Percentiles rank a stretch among this genome's conserved stretches.
Conservation (phyloP, 2,797 vertebrate genomes). For the Dicrostonyx torquatus region DNA sequence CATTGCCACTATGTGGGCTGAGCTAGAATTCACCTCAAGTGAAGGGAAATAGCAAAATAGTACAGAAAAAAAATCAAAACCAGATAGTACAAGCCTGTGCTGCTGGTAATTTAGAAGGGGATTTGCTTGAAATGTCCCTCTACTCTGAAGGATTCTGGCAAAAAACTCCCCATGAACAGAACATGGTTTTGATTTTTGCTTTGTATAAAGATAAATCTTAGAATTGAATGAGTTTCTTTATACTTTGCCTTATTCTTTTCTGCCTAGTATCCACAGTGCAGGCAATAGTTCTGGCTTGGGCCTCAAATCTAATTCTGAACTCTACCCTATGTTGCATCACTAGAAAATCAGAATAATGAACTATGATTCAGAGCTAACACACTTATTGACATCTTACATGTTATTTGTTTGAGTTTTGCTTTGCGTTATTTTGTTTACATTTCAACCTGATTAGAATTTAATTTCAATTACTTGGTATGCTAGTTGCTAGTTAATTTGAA, state of each 20-base stretch:
- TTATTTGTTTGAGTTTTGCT: neutral
- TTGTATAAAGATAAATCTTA: conserved; percentile 81
- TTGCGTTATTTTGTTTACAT: neutral
- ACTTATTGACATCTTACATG: neutral
- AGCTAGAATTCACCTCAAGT: conserved; percentile 82
- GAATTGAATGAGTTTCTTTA: conserved; percentile 66
- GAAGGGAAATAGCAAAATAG: conserved; percentile 83
- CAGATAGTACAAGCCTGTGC: conserved; percentile 89
- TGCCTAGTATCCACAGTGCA: conserved; percentile 69
- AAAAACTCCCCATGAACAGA: conserved; percentile 88
- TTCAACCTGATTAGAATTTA: neutral
- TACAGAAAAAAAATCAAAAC: conserved; percentile 91
- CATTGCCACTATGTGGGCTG: conserved; percentile 84
- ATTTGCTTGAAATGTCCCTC: conserved; percentile 84
- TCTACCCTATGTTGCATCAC: neutral
- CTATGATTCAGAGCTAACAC: neutral
- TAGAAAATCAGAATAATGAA: neutral
- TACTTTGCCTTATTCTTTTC: conserved; percentile 76
- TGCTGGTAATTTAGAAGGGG: conserved; percentile 86
- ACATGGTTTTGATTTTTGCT: conserved; percentile 88
- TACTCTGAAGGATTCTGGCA: conserved; percentile 88
- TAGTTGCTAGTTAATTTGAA: neutral
- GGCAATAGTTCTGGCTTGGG: neutral
- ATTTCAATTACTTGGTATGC: neutral
- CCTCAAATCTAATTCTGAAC: neutral